phyloP scores from a whole-genome alignment of 2,888 invertebrate genomes.

The Hofmannophila pseudospretella region DNA sequence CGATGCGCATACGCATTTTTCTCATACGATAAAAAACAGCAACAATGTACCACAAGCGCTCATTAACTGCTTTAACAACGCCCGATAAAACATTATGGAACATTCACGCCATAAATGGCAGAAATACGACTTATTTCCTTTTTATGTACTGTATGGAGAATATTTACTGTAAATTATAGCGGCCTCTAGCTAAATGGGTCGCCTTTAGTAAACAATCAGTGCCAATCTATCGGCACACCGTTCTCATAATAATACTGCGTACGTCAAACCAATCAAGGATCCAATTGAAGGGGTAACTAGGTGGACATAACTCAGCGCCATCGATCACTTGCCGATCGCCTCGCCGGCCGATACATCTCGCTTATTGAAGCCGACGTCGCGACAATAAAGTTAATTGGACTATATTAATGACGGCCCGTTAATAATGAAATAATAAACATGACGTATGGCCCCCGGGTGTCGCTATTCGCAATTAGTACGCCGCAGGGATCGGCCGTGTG shows the following conservation, averaged over 20 bases:
- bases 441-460: conserved; percentile 45
- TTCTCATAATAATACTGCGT: conserved; percentile 59
- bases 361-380: conserved; percentile 63
- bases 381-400: conserved; percentile 72
- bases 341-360: conserved; percentile 50
- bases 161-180: neutral
- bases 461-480: conserved; percentile 52
- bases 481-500: conserved; percentile 24
- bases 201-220: conserved; percentile 59
- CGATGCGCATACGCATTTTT: conserved; percentile 59
- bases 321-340: conserved; percentile 63
- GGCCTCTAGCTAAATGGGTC: conserved; percentile 28
- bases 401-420: conserved; percentile 66
- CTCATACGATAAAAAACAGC: conserved; percentile 42
- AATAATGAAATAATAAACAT: conserved; percentile 68
- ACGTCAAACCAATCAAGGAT: conserved; percentile 72
- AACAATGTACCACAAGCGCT: conserved; percentile 39
- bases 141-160: conserved; percentile 6
- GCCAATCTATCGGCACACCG: conserved; percentile 59
- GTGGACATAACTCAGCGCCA: conserved; percentile 66
- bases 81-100: conserved; percentile 46
- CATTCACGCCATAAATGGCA: conserved; percentile 39
- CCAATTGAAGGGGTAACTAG: conserved; percentile 76
- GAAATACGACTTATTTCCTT: conserved; percentile 32
- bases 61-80: conserved; percentile 43